phyloP scores from a whole-genome alignment of 2,113 vertebrate species.

The Pristiophorus japonicus region DNA sequence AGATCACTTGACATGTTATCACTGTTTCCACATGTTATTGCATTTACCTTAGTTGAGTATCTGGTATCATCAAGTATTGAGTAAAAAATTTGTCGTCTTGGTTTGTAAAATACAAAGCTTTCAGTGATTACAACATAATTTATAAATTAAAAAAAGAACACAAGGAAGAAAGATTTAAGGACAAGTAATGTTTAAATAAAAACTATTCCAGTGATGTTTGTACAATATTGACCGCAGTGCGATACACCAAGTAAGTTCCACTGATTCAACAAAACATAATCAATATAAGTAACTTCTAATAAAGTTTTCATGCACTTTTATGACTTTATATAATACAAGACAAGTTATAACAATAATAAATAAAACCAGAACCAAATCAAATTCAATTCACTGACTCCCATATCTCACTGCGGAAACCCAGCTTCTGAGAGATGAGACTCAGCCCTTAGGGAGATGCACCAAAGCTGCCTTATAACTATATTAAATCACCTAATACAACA shows the following conservation, averaged over 20 bases:
- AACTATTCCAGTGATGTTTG: not conserved
- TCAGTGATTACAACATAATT: no score
- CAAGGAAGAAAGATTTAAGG: not conserved
- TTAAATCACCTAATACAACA: no score
- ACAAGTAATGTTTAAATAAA: not conserved
- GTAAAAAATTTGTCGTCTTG: not conserved
- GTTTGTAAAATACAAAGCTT: not conserved
- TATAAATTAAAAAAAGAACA: no score
- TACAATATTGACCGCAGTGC: not conserved
- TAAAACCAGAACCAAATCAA: not conserved
- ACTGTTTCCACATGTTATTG: not conserved
- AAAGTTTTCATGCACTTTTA: no score
- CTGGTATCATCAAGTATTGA: not conserved
- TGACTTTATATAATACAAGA: no score
- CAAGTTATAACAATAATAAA: not conserved
- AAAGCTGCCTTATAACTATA: not conserved
- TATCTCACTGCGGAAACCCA: no score
- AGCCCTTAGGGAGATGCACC: no score
- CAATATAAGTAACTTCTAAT: not conserved
- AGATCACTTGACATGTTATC: not conserved
- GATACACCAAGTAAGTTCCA: not conserved
- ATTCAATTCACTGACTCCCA: no score
- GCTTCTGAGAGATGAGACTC: no score
- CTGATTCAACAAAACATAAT: not conserved
- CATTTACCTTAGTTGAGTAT: not conserved